These are phyloP conservation scores for Rhabdophis nuchalis DNA, from an alignment of 2,797 vertebrate genomes.

Conservation along the genomic window DNA sequence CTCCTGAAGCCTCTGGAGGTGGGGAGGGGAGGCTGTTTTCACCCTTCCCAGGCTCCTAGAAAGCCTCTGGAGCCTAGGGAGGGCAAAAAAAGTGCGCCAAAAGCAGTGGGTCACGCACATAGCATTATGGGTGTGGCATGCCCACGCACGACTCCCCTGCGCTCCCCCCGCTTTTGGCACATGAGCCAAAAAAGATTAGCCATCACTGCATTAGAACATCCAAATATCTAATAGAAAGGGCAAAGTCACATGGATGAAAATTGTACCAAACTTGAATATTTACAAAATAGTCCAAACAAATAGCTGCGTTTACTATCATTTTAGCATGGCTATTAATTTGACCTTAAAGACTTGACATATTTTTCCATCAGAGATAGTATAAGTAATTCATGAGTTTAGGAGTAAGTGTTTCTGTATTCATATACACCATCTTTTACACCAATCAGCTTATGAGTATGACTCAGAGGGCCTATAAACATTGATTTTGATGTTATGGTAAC, in stretches of 20 bases:
- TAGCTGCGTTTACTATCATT: not conserved
- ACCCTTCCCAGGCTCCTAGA: no score
- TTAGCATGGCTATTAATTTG: not conserved
- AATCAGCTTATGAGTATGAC: rapidly evolving
- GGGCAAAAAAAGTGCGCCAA: no score
- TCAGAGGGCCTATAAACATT: not conserved
- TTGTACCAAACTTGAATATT: not conserved
- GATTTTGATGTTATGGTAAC: constrained; percentile 9
- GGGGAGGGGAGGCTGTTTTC: no score
- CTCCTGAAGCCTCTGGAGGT: no score
- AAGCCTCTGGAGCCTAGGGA: no score
- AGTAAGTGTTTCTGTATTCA: not conserved
- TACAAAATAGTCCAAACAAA: no score
- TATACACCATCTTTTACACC: not conserved
- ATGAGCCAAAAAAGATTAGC: no score
- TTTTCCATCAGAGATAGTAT: not conserved
- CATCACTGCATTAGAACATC: not conserved
- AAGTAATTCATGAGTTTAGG: not conserved
- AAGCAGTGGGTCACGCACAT: no score
- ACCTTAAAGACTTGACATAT: not conserved
- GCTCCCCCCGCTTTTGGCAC: no score
- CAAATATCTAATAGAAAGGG: not conserved
- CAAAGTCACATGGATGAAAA: not conserved
- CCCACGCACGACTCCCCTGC: no score
- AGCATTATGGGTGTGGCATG: no score